phyloP scores from a whole-genome alignment of 2,113 vertebrate species.

The Anguilla rostrata region DNA sequence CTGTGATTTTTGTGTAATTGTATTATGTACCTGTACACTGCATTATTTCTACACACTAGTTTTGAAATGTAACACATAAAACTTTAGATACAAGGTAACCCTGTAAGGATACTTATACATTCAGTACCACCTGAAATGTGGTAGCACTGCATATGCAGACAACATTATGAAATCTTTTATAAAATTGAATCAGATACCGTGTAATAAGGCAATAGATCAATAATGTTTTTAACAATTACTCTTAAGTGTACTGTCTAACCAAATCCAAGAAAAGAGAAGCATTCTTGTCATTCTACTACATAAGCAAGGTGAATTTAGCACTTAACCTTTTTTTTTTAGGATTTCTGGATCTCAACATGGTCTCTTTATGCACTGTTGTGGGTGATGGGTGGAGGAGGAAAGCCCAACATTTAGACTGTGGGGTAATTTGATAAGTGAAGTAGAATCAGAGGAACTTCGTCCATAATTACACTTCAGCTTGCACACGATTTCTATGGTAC shows the following conservation, averaged over 20 bases:
- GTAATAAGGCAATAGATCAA: no score
- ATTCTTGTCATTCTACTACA: neutral
- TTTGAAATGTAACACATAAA: neutral
- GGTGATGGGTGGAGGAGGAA: no score
- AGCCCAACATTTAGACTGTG: no score
- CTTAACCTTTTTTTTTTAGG: neutral
- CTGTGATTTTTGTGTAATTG: conserved; percentile 31
- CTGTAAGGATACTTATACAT: neutral
- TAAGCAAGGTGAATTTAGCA: neutral
- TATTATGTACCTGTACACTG: neutral
- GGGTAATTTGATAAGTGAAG: no score
- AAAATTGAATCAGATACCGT: no score
- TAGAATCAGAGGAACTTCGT: no score
- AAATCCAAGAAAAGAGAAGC: neutral
- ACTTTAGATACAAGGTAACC: neutral
- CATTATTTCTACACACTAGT: neutral
- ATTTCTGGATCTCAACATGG: neutral
- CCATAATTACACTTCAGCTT: no score
- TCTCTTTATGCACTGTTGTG: neutral
- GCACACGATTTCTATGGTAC: no score
- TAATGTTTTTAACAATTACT: no score
- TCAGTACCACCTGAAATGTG: neutral
- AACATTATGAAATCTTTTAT: no score
- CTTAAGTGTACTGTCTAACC: neutral
- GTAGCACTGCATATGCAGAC: no score